These are phyloP conservation scores for Agonopterix alstromeriana DNA, from an alignment of 2,888 invertebrate genomes.

Conservation along the genomic window DNA sequence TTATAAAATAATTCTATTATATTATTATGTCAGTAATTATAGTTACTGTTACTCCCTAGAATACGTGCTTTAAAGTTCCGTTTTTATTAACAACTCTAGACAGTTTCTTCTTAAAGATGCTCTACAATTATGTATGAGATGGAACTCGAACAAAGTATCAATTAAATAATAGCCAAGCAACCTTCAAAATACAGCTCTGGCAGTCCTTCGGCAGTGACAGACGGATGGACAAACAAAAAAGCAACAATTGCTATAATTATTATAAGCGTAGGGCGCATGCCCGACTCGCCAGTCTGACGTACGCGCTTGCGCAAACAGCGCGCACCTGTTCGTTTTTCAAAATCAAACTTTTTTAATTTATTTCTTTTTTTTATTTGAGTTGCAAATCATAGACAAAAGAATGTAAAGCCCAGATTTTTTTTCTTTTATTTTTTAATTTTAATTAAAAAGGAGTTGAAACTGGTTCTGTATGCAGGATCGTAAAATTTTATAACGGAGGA, in stretches of 20 bases:
- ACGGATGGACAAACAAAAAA: conserved; percentile 60
- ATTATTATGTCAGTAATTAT: no score
- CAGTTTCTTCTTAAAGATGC: no score
- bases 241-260: conserved; percentile 62
- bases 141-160: no score
- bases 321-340: conserved; percentile 16
- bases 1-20: no score
- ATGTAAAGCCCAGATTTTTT: conserved; percentile 8
- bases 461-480: conserved; percentile 38
- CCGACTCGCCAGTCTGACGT: conserved; percentile 41
- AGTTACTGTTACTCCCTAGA: no score
- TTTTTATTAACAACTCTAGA: no score
- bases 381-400: conserved; percentile 12
- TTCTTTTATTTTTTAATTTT: conserved; percentile 11
- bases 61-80: no score
- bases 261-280: conserved; percentile 56
- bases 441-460: conserved; percentile 21
- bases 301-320: conserved; percentile 36
- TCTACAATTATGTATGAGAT: no score
- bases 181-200: conserved; percentile 38
- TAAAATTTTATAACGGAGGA: conserved; percentile 24
- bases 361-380: neutral
- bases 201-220: conserved; percentile 22
- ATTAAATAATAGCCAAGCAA: conserved; percentile 2
- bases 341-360: conserved; percentile 6